phyloP scores from a whole-genome alignment of 2,113 vertebrate species.

The Notarius quadriscutis region DNA sequence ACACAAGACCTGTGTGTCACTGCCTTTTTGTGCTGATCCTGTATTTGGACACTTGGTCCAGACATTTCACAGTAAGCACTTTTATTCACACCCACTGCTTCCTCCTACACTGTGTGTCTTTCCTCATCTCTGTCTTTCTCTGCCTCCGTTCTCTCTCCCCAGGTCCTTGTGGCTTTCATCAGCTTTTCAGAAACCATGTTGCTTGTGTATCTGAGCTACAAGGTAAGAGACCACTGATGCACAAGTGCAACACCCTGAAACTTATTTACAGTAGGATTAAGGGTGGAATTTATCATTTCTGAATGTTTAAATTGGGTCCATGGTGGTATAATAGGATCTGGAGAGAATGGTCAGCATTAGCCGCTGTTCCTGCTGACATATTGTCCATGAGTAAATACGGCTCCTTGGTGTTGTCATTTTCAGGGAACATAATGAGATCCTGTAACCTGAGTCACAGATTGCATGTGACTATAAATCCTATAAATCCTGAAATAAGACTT shows the following conservation, averaged over 20 bases:
- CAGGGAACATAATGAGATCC: background rate
- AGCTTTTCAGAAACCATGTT: constrained; percentile 84
- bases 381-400: background rate
- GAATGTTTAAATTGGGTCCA: background rate
- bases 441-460: background rate
- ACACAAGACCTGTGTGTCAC: background rate
- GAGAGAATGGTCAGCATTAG: background rate
- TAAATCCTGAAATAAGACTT: background rate
- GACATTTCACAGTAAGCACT: constrained; percentile 29
- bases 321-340: background rate
- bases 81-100: background rate
- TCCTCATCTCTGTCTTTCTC: constrained; percentile 33
- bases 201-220: constrained; percentile 82
- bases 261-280: background rate
- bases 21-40: constrained; percentile 40
- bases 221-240: constrained; percentile 66
- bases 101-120: constrained; percentile 28
- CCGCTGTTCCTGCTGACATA: background rate
- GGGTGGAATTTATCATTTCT: background rate
- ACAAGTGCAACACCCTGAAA: background rate
- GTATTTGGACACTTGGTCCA: constrained; percentile 17
- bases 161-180: constrained; percentile 83
- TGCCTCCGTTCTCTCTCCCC: constrained; percentile 41
- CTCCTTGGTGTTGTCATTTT: background rate
- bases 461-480: background rate